Conservation (phyloP, 2,113 vertebrate genomes). For the Polypterus bichir region DNA sequence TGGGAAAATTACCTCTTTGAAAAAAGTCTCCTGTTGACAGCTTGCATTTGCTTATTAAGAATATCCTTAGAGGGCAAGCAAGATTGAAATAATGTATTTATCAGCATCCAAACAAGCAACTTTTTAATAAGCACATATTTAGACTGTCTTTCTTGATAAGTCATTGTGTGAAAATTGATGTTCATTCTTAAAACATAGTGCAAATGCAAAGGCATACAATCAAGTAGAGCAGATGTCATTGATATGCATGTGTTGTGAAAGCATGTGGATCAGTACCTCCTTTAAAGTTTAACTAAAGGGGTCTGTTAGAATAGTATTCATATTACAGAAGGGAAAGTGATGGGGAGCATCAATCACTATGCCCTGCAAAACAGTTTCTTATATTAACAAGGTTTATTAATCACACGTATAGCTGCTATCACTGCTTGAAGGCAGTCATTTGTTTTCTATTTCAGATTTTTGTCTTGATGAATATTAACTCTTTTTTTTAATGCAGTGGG, state of each 20-base stretch:
- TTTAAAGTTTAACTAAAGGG: not conserved
- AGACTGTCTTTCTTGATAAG: not conserved
- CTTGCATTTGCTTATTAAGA: too few relatives aligned
- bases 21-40: too few relatives aligned
- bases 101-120: not conserved
- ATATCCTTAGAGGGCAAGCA: too few relatives aligned
- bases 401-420: not conserved
- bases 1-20: too few relatives aligned
- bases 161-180: not conserved
- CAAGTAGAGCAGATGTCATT: not conserved
- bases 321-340: not conserved
- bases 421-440: not conserved
- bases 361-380: not conserved
- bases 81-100: not conserved
- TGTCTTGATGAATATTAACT: not conserved
- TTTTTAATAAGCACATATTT: not conserved
- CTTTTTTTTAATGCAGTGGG: not conserved
- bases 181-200: too few relatives aligned
- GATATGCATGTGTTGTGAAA: not conserved
- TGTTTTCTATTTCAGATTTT: slow-evolving; percentile 1
- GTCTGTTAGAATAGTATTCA: not conserved
- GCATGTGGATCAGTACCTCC: not conserved
- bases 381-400: slow-evolving; percentile 4
- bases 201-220: too few relatives aligned
- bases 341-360: not conserved